Evolutionary conservation across 2,888 invertebrate genomes (phyloP).

Genomic region (Tuta absoluta): DNA sequence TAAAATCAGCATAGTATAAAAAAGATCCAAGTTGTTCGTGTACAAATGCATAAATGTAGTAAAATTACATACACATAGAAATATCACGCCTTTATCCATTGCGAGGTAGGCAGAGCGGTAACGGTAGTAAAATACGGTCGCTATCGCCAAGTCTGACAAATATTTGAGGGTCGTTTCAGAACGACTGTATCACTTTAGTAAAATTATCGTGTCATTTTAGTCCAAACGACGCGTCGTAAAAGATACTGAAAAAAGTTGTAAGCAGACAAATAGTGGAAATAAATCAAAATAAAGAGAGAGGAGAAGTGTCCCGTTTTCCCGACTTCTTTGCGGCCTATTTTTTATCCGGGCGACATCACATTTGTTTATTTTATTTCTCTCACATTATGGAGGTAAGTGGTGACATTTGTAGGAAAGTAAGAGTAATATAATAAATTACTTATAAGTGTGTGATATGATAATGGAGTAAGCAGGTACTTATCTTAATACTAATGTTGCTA

Average conservation of each 20-base stretch:
- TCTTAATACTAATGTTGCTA: too few relatives aligned
- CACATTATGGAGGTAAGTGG: background rate
- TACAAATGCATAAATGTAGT: too few relatives aligned
- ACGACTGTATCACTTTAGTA: background rate
- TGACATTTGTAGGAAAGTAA: background rate
- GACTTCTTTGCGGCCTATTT: background rate
- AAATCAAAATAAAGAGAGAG: slow-evolving; percentile 1
- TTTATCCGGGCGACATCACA: background rate
- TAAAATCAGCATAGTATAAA: too few relatives aligned
- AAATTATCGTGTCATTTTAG: background rate
- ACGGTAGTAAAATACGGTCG: too few relatives aligned
- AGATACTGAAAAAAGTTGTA: slow-evolving; percentile 5
- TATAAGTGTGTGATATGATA: too few relatives aligned
- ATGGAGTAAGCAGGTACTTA: too few relatives aligned
- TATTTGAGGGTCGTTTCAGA: too few relatives aligned
- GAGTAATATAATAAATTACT: background rate
- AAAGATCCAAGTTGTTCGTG: too few relatives aligned
- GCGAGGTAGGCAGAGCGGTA: too few relatives aligned
- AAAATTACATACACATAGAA: too few relatives aligned
- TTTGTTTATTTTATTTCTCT: slow-evolving; percentile 5
- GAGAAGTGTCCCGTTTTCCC: background rate
- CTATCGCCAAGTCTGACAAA: too few relatives aligned
- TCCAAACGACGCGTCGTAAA: slow-evolving; percentile 1
- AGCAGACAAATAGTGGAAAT: slow-evolving; percentile 5
- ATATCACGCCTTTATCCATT: too few relatives aligned